Base-by-base conservation (phyloP, 2,888 invertebrate species). In the Drosophila rellima region DNA sequence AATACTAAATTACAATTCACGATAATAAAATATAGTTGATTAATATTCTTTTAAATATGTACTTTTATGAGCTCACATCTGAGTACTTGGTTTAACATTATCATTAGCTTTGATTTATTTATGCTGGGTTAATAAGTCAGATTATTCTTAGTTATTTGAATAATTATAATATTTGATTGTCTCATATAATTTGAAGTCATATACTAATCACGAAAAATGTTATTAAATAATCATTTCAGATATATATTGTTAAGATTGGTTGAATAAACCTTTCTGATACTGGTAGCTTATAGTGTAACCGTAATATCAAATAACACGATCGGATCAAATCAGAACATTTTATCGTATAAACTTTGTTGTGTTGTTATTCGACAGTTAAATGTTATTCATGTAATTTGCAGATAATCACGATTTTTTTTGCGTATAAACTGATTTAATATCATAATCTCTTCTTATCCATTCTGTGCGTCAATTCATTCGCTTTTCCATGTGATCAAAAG, bases 401-500 rank as follows among this genome's bases (percentile, higher is more conserved):
- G 35, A 50, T 52, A 52, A 40, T 31, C 40, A 31, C 10, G 13
- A 54, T 18, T 40, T 18, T 40, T 29, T 29, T 39, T n/a, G n/a
- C 26, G 26, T 11, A 20, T 40, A 29, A 59, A 39, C 39, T 45
- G 31, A 31, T 45, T 45, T 52, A 47, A 52, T 40, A 31, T 40
- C 39, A 44, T 60, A 42, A 56, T 59, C 64, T 42, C 44, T 20
- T 40, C 61, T 74, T 67, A 76, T 47, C 47, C 51, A 37, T 31
- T 62, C 71, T 63, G 50, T 47, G 57, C 54, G 56, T 44, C 64
- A 69, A 69, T 64, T 60, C 42, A 56, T 55, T 50, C 48, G 23
- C 26, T 47, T 51, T 68, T 54, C 48, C 23, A 48, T 64, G 61
- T 73, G 70, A 59, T 80, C 71, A 76, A 52, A 61, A 69, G 66